Evolutionary conservation across 2,113 vertebrate genomes (phyloP).

Genomic region (Ophthalmotilapia sp.): DNA sequence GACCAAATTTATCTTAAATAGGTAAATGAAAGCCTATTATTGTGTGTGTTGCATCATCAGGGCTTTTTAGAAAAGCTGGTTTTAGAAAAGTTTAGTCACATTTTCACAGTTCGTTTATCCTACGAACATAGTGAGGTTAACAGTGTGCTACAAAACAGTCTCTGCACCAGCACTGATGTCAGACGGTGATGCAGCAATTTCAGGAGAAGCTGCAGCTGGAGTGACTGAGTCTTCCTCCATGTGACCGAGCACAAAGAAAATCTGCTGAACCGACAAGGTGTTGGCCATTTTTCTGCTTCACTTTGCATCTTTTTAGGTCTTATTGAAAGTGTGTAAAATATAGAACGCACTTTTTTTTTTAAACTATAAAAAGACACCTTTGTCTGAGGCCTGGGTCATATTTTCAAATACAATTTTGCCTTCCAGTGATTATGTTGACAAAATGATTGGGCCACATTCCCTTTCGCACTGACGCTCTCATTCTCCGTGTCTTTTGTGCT

Average conservation of each 20-base stretch:
- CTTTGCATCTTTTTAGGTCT: background rate
- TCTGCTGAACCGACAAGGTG: background rate
- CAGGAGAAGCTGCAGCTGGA: slow-evolving; percentile 1
- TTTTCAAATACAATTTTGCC: background rate
- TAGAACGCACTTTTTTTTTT: background rate
- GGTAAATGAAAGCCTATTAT: background rate
- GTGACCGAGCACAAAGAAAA: background rate
- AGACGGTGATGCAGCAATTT: slow-evolving; percentile 1
- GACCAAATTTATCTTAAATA: background rate
- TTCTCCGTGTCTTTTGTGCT: background rate
- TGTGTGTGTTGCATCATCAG: fast-evolving
- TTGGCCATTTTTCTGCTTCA: background rate
- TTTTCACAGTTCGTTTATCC: background rate
- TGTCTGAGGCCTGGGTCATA: background rate
- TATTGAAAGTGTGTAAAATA: background rate
- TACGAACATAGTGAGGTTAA: background rate
- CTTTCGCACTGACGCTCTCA: background rate
- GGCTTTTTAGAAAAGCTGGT: background rate
- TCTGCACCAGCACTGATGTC: background rate
- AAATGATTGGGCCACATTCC: background rate
- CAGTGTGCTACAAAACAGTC: background rate
- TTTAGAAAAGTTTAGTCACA: background rate
- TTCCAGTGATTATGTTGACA: background rate
- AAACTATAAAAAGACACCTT: background rate
- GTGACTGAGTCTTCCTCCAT: background rate